Conservation (phyloP, 1,140 invertebrate genomes). For the Tetragnatha versicolor region DNA sequence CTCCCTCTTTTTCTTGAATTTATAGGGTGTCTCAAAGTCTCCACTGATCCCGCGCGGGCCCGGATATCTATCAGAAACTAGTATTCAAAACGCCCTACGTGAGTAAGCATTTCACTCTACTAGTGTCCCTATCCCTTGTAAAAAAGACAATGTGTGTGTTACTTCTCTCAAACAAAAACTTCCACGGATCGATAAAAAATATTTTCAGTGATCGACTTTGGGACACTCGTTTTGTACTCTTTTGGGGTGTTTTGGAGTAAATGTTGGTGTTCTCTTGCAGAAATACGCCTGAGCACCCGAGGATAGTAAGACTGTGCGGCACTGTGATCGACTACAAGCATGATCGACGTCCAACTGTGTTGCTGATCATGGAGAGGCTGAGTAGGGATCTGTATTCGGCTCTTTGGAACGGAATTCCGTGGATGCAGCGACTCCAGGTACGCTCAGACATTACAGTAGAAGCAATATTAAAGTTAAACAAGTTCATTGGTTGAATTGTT, state of each 20-base stretch:
- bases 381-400: constrained; percentile 83
- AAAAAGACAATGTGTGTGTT: constrained; percentile 6
- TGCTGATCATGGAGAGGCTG: constrained; percentile 77
- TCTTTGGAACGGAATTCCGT: constrained; percentile 75
- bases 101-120: constrained; percentile 28
- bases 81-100: constrained; percentile 9
- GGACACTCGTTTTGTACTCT: neutral
- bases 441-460: no score
- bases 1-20: constrained; percentile 28
- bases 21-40: constrained; percentile 28
- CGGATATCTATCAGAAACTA: neutral
- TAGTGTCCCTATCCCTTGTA: neutral
- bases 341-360: constrained; percentile 75
- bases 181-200: neutral
- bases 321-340: constrained; percentile 86
- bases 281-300: constrained; percentile 79
- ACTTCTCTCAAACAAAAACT: neutral
- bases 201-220: constrained; percentile 11
- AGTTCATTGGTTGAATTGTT: no score
- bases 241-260: neutral
- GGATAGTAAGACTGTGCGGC: constrained; percentile 81
- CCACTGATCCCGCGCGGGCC: neutral
- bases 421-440: constrained; percentile 71
- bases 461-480: no score
- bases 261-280: neutral